Evolutionary conservation across 2,797 vertebrate genomes (phyloP).

Genomic region (Anas capensis): DNA sequence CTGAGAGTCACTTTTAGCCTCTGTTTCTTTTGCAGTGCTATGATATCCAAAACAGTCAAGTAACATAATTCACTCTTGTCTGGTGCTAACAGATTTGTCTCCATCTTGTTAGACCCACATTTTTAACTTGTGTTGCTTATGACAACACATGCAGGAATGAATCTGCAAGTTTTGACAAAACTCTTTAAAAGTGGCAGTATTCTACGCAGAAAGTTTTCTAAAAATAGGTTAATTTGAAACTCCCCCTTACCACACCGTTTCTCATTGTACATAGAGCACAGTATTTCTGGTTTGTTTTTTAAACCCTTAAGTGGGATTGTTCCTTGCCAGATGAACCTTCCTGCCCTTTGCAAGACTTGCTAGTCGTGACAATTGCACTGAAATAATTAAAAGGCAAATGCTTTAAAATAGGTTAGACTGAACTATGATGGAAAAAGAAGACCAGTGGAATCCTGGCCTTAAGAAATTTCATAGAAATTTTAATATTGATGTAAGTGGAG

Average conservation of each 20-base stretch:
- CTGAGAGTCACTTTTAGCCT: not conserved
- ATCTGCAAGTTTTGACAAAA: slow-evolving; percentile 8
- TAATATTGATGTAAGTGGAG: not conserved
- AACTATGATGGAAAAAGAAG: not conserved
- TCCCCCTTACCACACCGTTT: not conserved
- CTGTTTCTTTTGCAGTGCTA: not conserved
- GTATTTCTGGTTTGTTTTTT: not conserved
- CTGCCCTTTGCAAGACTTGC: slow-evolving; percentile 41
- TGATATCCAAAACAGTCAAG: slow-evolving; percentile 28
- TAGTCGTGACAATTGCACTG: not conserved
- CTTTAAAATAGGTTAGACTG: slow-evolving; percentile 20
- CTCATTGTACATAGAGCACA: not conserved
- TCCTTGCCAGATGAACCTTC: slow-evolving; percentile 44
- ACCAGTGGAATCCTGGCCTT: slow-evolving; percentile 1
- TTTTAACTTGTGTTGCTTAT: slow-evolving; percentile 23
- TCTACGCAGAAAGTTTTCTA: not conserved
- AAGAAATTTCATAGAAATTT: slow-evolving; percentile 18
- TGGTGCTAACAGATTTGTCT: slow-evolving; percentile 48
- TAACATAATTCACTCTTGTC: slow-evolving; percentile 8
- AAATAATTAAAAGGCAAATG: slow-evolving; percentile 51
- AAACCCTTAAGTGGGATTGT: slow-evolving; percentile 3
- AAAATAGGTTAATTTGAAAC: not conserved
- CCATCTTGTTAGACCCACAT: slow-evolving; percentile 24
- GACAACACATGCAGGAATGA: slow-evolving; percentile 10
- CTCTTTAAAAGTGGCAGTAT: not conserved